phyloP scores from a whole-genome alignment of 2,888 invertebrate species.

The Caenorhabditis japonica region DNA sequence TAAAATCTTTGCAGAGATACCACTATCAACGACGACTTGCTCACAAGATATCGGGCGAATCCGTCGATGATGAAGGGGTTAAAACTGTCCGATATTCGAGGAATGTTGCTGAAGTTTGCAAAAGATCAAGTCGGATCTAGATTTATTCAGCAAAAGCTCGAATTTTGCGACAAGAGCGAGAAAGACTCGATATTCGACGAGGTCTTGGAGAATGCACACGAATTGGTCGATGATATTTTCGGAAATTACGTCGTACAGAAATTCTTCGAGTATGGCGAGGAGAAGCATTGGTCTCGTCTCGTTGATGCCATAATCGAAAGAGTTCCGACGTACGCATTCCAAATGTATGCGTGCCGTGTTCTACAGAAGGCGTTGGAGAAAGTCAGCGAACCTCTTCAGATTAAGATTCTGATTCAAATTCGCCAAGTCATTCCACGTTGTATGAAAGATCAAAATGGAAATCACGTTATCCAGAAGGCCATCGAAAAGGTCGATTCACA shows the following conservation, averaged over 20 bases:
- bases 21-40: slow-evolving; percentile 14
- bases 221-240: slow-evolving; percentile 98
- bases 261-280: slow-evolving; percentile 98
- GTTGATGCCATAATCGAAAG: slow-evolving; percentile 78
- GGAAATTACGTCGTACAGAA: slow-evolving; percentile 96
- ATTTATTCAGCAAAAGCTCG: slow-evolving; percentile 98
- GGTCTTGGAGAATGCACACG: slow-evolving; percentile 92
- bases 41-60: slow-evolving; percentile 38
- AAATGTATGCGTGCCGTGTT: slow-evolving; percentile 92
- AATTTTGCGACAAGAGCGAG: slow-evolving; percentile 92
- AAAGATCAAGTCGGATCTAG: slow-evolving; percentile 98
- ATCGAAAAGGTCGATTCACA: slow-evolving; percentile 97
- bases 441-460: slow-evolving; percentile 99
- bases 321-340: slow-evolving; percentile 93
- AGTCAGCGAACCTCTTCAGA: slow-evolving; percentile 42
- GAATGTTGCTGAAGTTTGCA: slow-evolving; percentile 98
- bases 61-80: slow-evolving; percentile 34
- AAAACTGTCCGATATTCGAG: slow-evolving; percentile 89
- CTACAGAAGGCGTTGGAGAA: slow-evolving; percentile 96
- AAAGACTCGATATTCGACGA: slow-evolving; percentile 98
- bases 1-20: slow-evolving; percentile 13
- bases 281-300: slow-evolving; percentile 94
- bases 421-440: slow-evolving; percentile 84
- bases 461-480: slow-evolving; percentile 95
- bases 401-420: slow-evolving; percentile 37